Conservation (phyloP, 2,797 vertebrate species). For the Protosalanx chinensis region DNA sequence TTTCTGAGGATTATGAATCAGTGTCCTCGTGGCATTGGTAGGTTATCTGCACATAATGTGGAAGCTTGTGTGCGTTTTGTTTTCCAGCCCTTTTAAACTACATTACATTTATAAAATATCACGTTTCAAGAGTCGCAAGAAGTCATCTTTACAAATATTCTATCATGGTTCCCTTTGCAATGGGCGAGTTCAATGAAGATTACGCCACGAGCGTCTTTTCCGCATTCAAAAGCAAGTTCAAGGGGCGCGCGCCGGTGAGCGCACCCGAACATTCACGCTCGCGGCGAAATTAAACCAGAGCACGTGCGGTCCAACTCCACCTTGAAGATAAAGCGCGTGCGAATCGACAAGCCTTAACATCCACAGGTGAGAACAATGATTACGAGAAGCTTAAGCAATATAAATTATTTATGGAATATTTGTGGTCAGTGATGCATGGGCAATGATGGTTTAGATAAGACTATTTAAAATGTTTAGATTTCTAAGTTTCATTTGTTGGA, state of each 20-base stretch:
- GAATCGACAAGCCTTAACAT: not conserved
- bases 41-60: too few species aligned
- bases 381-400: too few species aligned
- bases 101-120: conserved; percentile 6
- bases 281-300: conserved; percentile 7
- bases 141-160: not conserved
- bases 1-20: not conserved
- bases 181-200: not conserved
- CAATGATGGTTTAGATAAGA: too few species aligned
- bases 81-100: too few species aligned
- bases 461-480: too few species aligned
- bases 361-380: not conserved
- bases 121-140: not conserved
- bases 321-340: not conserved
- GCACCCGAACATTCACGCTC: not conserved
- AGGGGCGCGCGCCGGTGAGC: not conserved
- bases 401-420: too few species aligned
- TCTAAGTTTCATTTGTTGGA: too few species aligned
- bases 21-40: not conserved
- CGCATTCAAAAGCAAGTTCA: conserved; percentile 11
- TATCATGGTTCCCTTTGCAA: not conserved
- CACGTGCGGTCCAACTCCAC: not conserved
- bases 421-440: too few species aligned
- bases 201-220: not conserved
- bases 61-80: too few species aligned